phyloP scores from a whole-genome alignment of 2,797 vertebrate species.

The Eidolon dupreanum region DNA sequence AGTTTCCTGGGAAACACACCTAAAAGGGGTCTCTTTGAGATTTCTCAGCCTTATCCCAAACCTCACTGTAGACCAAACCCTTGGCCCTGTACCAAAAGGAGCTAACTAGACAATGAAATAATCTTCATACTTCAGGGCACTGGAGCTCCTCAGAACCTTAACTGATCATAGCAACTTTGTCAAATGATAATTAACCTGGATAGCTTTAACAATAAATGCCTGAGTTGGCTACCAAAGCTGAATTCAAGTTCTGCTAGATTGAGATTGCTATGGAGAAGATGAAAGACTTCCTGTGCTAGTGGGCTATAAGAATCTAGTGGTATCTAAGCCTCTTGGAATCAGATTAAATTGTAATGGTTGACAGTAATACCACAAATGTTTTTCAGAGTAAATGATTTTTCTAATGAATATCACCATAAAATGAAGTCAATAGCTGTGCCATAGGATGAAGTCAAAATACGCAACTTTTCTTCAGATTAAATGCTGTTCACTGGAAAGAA shows the following conservation, averaged over 20 bases:
- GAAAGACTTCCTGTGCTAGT: background rate
- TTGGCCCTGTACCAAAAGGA: background rate
- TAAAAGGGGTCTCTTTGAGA: background rate
- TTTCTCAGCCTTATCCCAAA: background rate
- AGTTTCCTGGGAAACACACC: background rate
- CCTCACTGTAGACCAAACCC: background rate
- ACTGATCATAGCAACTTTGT: background rate
- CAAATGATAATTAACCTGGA: background rate
- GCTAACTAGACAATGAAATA: background rate
- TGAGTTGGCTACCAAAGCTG: background rate
- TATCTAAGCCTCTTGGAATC: background rate
- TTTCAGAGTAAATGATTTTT: background rate
- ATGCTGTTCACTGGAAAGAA: background rate
- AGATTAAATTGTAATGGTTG: background rate
- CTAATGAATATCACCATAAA: slow-evolving; percentile 20
- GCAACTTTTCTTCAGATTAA: background rate
- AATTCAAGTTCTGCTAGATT: background rate
- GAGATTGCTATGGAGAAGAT: background rate
- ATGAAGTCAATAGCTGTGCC: background rate
- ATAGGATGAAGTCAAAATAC: background rate
- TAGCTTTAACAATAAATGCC: slow-evolving; percentile 28
- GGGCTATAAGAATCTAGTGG: background rate
- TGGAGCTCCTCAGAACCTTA: background rate
- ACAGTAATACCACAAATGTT: background rate
- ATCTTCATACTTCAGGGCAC: background rate